Percentiles rank a stretch among this genome's conserved stretches.
Evolutionary conservation across 2,113 vertebrate species (phyloP).

Genomic region (Rhinoptilus africanus): DNA sequence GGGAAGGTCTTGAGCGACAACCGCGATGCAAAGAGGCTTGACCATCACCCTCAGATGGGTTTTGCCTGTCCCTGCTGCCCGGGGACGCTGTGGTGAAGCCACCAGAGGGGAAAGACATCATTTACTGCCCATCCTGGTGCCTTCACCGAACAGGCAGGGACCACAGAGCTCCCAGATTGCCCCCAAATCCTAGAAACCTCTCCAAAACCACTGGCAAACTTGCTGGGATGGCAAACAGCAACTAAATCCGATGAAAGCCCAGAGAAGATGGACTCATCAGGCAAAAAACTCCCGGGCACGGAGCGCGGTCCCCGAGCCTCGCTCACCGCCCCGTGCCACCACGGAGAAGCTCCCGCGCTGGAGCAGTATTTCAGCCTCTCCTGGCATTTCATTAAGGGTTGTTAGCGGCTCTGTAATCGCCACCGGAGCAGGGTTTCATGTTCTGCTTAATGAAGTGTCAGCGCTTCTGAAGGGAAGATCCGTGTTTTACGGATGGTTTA

Average conservation of each 20-base stretch:
- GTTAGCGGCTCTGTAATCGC: background rate
- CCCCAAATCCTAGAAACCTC: background rate
- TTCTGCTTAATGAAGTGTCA: background rate
- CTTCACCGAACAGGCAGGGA: background rate
- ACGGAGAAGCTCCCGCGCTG: accelerated
- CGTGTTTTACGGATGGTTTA: background rate
- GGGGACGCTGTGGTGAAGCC: background rate
- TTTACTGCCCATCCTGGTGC: background rate
- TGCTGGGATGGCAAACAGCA: background rate
- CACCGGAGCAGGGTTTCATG: background rate
- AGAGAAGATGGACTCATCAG: too few species aligned
- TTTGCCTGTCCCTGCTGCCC: background rate
- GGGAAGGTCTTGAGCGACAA: background rate
- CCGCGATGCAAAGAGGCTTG: accelerated
- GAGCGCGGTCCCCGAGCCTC: accelerated
- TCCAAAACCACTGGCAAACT: background rate
- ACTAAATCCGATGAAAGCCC: background rate
- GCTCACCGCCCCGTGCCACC: background rate
- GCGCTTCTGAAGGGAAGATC: background rate
- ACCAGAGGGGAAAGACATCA: accelerated
- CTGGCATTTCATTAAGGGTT: background rate
- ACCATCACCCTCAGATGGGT: background rate
- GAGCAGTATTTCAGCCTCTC: background rate
- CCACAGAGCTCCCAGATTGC: too few species aligned
- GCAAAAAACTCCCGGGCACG: accelerated